Base-by-base conservation (phyloP, 2,888 invertebrate genomes). In the Epistrophe grossulariae region DNA sequence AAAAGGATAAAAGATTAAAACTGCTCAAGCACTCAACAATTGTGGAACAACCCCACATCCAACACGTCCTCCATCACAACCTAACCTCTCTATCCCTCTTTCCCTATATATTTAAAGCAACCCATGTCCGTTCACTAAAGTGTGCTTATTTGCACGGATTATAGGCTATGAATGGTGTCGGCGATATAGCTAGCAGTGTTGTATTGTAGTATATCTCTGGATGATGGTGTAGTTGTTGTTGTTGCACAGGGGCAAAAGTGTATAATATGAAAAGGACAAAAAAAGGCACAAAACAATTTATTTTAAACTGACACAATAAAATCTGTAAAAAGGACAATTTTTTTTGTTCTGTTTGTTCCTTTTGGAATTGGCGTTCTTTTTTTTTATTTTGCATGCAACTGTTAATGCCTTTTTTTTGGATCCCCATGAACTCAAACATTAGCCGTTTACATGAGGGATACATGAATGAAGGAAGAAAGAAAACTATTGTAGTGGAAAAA, bases 141-240 rank as follows among this genome's bases (percentile, higher is more conserved):
- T 78, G 81, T 85, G 85, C 85, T 85, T 85, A 85, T 85, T 85
- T 85, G 81, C 85, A 85, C 85, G 78, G 85, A 85, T 85, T 85
- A 85, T 78, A 85, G 80, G 81, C 81, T 82, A 70, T 81, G 81
- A 85, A 85, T 77, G 60, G 84, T 57, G 84, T 72, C 78, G 68
- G 59, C 35, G 52, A 72, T 55, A 55, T 60, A 60, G 40, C 60
- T 60, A 60, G 40, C 60, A 60, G 38, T 17, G 17, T 15, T 52
- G 38, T 19, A 35, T n/a, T 19, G 15, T 60, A 40, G 15, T 60
- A 40, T 60, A 19, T 40, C 19, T 19, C 17, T 19, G 52, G 28
- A 24, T 24, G 3, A 24, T 24, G 24, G 48, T 35, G 9, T 19
- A n/a, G 35, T 38, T 28, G 48, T 2, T 13, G 35, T 38, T 28